Evolutionary conservation across 2,888 invertebrate genomes (phyloP).

Genomic region (Zootermopsis nevadensis): DNA sequence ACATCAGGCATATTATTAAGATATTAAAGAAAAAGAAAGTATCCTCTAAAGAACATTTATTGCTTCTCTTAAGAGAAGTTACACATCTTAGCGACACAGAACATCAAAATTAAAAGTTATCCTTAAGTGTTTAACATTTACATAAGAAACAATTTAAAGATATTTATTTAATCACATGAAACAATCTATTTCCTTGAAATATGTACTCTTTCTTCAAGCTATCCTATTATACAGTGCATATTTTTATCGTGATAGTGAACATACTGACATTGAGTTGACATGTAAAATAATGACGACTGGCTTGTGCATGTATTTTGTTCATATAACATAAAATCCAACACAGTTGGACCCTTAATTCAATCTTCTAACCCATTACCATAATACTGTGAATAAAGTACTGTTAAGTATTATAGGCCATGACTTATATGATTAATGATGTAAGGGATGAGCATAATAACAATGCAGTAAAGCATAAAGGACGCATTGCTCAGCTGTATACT

Average conservation of each 20-base stretch:
- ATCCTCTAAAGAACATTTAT: constrained; percentile 42
- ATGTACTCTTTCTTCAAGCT: constrained; percentile 1
- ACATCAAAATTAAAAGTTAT: neutral
- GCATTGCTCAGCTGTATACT: neutral
- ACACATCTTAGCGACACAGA: constrained; percentile 19
- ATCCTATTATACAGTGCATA: constrained; percentile 14
- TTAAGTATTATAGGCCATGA: constrained; percentile 28
- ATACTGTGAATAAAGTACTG: constrained; percentile 31
- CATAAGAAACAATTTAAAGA: constrained; percentile 11
- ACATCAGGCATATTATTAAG: too few relatives aligned
- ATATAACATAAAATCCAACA: constrained; percentile 14
- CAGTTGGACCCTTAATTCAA: neutral
- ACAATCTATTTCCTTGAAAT: constrained; percentile 15
- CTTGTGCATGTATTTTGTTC: constrained; percentile 29
- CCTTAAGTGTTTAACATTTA: constrained; percentile 18
- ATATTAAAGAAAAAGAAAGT: neutral
- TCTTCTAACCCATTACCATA: neutral
- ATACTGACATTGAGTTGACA: constrained; percentile 16
- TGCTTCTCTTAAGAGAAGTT: constrained; percentile 22
- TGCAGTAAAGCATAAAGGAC: neutral
- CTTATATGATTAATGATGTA: neutral
- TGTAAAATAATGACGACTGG: constrained; percentile 14
- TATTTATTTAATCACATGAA: constrained; percentile 10
- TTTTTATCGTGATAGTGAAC: constrained; percentile 6
- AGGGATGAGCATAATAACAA: constrained; percentile 6